Evolutionary conservation across 1,140 invertebrate species (phyloP), one percentile per base, ranked within the genome.

Genomic region (Leptopilina boulardi): DNA sequence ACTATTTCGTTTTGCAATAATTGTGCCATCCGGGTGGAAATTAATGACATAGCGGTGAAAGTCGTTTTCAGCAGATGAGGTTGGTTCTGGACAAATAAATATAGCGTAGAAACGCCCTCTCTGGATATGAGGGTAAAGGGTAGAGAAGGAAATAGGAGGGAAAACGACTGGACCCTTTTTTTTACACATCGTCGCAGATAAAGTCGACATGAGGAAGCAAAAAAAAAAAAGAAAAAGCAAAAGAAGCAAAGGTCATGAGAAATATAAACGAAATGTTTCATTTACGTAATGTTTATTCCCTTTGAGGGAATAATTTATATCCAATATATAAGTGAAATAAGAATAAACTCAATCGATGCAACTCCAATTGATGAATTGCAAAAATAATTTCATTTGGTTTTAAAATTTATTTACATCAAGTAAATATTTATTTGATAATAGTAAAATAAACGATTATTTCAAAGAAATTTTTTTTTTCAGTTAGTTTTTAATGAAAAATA

Each of bases 21-120:
- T 34, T 66, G 59, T 66, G 59, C 23, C 59, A 66, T 66, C 59
- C 21, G 26, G 59, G 59, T 66, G 21, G 59, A 30, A 66, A 30
- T 66, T 66, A 66, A 66, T 66, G 59, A 66, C 59, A 30, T 23
- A 66, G 59, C 23, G 26, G 59, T 30, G 23, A 30, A 30, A 30
- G 59, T 66, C 26, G 13, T 66, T 66, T 66, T 34, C 59, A 26
- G 59, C 26, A 30, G 59, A 66, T 66, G 26, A 66, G 59, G 26
- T 34, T 30, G 59, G 59, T 66, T 23, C 26, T 30, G 59, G 6
- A 30, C 59, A 66, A 30, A 66, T 66, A 66, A 66, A 66, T n/a
- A n/a, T 66, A 26, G 15, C 59, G 26, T 13, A 15, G 59, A 30
- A 66, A 30, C 23, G 59, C 59, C 59, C 59, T 34, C 59, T 26